A percentile compares a stretch with the other conserved stretches of the same genome.
Evolutionary conservation across 2,113 vertebrate genomes (phyloP).

Genomic region (Colistium nudipinnis): DNA sequence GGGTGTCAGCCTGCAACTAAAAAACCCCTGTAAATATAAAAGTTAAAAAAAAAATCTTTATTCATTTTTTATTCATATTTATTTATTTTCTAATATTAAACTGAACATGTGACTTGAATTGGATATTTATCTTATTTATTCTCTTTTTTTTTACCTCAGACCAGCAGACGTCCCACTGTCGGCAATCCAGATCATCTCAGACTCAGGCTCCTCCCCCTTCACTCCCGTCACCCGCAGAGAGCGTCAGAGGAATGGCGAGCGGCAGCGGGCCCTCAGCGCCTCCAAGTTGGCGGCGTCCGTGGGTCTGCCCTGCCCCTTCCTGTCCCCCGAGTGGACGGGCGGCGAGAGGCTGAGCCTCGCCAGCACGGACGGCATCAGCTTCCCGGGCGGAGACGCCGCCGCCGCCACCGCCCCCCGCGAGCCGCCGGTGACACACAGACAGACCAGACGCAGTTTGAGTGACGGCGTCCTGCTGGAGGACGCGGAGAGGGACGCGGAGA

Average conservation of each 20-base stretch:
- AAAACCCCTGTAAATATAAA: too few species aligned
- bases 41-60: too few species aligned
- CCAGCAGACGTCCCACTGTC: conserved; percentile 21
- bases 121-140: too few species aligned
- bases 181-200: too few species aligned
- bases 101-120: too few species aligned
- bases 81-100: neutral
- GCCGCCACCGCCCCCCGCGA: neutral
- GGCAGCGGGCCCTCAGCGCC: conserved; percentile 66
- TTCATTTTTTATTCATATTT: neutral
- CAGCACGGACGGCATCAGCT: conserved; percentile 68
- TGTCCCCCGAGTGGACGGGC: conserved; percentile 59
- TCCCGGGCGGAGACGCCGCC: conserved; percentile 40
- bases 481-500: conserved; percentile 35
- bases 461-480: conserved; percentile 60
- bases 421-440: neutral
- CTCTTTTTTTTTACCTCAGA: conserved; percentile 32
- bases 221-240: conserved; percentile 61
- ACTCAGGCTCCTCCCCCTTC: conserved; percentile 16
- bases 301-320: conserved; percentile 77
- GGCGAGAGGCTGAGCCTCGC: conserved; percentile 59
- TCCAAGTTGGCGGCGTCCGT: conserved; percentile 80
- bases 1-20: too few species aligned
- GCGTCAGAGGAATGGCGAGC: conserved; percentile 62
- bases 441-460: conserved; percentile 33